Evolutionary conservation across 1,140 invertebrate species (phyloP), one percentile per base, ranked within the genome.

Genomic region (Campoletis sonorensis): DNA sequence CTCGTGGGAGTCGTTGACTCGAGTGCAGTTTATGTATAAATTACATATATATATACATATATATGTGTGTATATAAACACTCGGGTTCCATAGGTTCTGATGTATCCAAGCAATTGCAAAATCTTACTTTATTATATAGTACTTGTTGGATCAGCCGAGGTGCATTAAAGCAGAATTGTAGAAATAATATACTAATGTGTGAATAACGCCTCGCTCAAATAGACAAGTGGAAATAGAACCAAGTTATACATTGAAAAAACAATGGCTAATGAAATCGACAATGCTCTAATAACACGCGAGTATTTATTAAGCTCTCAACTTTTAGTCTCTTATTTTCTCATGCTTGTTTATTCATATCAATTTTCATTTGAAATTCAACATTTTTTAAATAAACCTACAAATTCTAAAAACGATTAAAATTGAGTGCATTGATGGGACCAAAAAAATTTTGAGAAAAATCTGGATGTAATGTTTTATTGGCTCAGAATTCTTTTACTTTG

Each of bases 211-310:
- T 54, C 23, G 23, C 11, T 26, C 61, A 13, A 64, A 64, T 26
- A 26, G 11, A 23, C n/a, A 64, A 64, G 15, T 27, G 7, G 51
- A 54, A 54, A 54, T 51, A 18, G 49, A 18, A 51, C 40, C 5
- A 18, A 54, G 51, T 8, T 54, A n/a, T n/a, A 1, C 18, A 54
- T 21, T 54, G 51, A 54, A 3, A 64, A 64, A 64, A 64, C 61
- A 64, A 64, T 64, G 61, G 61, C 61, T 64, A 64, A 64, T 64
- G 61, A 64, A 64, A 64, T 64, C 23, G 23, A 64, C n/a, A 13
- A 27, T 64, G 61, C 23, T 64, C 61, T 26, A 64, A 23, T 64
- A 26, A 64, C 61, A 64, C 23, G 0, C 21, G 4, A 10, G 11
- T 64, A 64, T 64, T 23, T 64, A 23, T 26, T 21, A 26, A 64